A percentile compares a stretch with the other conserved stretches of the same genome.
Conservation (phyloP, 2,888 invertebrate genomes). For the Lasius fuliginosus region DNA sequence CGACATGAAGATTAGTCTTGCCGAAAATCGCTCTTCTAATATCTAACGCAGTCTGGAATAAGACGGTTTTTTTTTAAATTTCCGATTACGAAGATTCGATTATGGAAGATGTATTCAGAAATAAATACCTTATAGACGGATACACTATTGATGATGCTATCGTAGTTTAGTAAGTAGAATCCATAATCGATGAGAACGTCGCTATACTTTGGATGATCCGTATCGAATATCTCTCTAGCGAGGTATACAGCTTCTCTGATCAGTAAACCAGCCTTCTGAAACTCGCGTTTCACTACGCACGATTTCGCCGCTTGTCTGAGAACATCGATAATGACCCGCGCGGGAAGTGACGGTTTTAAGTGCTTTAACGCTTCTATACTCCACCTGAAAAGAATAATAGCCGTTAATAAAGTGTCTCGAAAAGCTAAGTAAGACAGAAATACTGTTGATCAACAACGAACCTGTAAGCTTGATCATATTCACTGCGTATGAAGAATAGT, state of each 20-base stretch:
- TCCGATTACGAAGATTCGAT: neutral
- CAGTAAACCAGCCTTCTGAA: slow-evolving; percentile 93
- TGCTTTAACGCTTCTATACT: slow-evolving; percentile 92
- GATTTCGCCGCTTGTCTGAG: slow-evolving; percentile 95
- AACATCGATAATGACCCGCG: slow-evolving; percentile 92
- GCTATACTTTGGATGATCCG: slow-evolving; percentile 93
- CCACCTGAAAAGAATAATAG: slow-evolving; percentile 88
- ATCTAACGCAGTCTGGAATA: slow-evolving; percentile 89
- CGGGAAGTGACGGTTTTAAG: slow-evolving; percentile 89
- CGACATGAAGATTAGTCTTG: slow-evolving; percentile 94
- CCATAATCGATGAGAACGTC: slow-evolving; percentile 96
- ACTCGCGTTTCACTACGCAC: slow-evolving; percentile 95
- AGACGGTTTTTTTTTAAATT: neutral
- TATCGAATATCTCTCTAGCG: slow-evolving; percentile 89
- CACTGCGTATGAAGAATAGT: slow-evolving; percentile 94
- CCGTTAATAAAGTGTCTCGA: slow-evolving; percentile 1
- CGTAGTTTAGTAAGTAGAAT: slow-evolving; percentile 96
- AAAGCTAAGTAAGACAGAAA: neutral
- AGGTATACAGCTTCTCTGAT: slow-evolving; percentile 93
- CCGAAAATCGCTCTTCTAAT: slow-evolving; percentile 93
- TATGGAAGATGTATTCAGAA: neutral
- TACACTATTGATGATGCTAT: slow-evolving; percentile 94
- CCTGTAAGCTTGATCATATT: slow-evolving; percentile 91
- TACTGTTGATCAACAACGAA: slow-evolving; percentile 79
- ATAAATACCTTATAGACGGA: slow-evolving; percentile 91